Evolutionary conservation across 2,113 vertebrate genomes (phyloP), one percentile per base, ranked within the genome.

Genomic region (Polypterus bichir): DNA sequence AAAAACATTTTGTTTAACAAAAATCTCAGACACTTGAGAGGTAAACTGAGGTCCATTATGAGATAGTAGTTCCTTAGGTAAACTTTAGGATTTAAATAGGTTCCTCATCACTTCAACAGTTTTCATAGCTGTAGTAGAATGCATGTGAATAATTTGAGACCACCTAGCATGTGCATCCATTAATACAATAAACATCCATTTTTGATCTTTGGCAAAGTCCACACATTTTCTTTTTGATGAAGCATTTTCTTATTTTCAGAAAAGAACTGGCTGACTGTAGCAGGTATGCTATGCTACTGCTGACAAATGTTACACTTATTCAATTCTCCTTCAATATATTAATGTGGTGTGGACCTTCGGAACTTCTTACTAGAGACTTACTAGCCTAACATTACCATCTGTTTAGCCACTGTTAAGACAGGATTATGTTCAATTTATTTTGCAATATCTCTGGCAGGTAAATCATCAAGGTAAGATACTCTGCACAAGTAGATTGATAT

Each of bases 201-300:
- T 45, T 11, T 67, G n/a, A 5, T 47, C 48, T 57, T 67, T 62
- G 7, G 27, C 27, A 27, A 27, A 27, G 27, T 27, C 27, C 27
- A 27, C 27, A 27, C 27, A 27, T 27, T 27, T 27, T 27, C 27
- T 27, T 27, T 27, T 27, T 27, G 27, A 27, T 27, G 27, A 27
- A 27, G 27, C 27, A 27, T 27, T 27, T 27, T 27, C 27, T 27
- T 27, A 27, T 27, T 27, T 27, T 27, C 27, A 53, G 57, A n/a
- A 65, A 57, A 56, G 7, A 47, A 62, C 60, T 48, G 62, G 61
- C 59, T 51, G 59, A 57, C 62, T 49, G 63, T 61, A 69, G 49
- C 63, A 64, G 47, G 54, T 49, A 62, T 68, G 47, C 48, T 64
- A 52, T 49, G 8, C 49, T 62, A 60, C 4, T 58, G 45, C 5